Evolutionary conservation across 2,888 invertebrate species (phyloP).

Genomic region (Lepidonotus clava): DNA sequence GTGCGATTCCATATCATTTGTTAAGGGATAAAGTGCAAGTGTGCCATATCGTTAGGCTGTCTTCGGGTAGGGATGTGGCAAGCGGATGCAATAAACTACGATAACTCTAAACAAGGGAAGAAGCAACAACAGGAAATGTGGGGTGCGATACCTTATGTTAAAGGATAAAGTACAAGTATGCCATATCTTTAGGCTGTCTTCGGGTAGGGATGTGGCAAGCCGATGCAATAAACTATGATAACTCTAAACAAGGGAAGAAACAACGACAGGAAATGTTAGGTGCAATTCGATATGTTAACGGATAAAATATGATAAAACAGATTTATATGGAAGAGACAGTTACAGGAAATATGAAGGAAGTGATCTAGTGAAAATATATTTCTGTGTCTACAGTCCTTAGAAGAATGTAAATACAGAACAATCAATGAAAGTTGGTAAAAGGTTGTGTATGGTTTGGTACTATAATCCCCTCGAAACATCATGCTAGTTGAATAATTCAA

Average conservation of each 20-base stretch:
- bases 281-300: conserved; percentile 67
- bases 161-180: background rate
- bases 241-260: conserved; percentile 64
- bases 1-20: conserved; percentile 69
- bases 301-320: no score
- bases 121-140: conserved; percentile 71
- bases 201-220: conserved; percentile 81
- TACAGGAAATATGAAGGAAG: no score
- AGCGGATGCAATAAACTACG: conserved; percentile 77
- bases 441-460: no score
- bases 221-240: conserved; percentile 75
- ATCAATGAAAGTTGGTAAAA: no score
- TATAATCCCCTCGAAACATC: no score
- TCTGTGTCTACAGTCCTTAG: no score
- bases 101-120: conserved; percentile 64
- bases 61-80: conserved; percentile 81
- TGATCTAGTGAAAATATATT: no score
- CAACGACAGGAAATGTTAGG: conserved; percentile 72
- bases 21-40: background rate
- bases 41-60: conserved; percentile 70
- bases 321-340: no score
- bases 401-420: no score
- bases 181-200: background rate
- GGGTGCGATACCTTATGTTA: conserved; percentile 68
- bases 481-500: no score